Conservation (phyloP, 2,888 invertebrate genomes). For the Hyppa rectilinea region DNA sequence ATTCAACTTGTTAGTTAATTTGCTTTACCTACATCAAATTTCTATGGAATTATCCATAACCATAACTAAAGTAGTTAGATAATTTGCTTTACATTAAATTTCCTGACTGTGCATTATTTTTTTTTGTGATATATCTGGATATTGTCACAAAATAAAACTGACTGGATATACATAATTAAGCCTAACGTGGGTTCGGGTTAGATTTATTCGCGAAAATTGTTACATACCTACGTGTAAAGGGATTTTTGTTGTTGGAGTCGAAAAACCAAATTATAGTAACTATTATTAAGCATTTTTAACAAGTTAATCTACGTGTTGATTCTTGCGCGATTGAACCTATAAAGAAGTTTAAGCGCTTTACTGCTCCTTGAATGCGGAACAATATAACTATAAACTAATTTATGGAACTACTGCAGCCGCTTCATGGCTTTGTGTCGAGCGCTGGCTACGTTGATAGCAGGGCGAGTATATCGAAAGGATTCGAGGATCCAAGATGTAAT, state of each 20-base stretch:
- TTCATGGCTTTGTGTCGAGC: background rate
- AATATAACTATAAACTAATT: slow-evolving; percentile 51
- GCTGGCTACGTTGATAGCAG: background rate
- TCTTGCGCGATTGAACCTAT: slow-evolving; percentile 40
- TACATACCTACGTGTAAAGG: background rate
- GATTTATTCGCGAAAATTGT: background rate
- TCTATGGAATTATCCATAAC: no score
- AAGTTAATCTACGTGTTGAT: slow-evolving; percentile 18
- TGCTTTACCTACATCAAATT: background rate
- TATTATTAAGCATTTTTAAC: background rate
- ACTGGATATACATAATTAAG: background rate
- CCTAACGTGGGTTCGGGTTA: background rate
- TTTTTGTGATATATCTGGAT: background rate
- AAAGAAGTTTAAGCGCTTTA: slow-evolving; percentile 41
- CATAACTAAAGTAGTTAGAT: no score
- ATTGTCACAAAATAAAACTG: background rate
- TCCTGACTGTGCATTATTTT: background rate
- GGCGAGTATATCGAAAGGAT: no score
- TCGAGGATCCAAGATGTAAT: background rate
- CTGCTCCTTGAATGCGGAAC: slow-evolving; percentile 35
- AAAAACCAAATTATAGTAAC: background rate
- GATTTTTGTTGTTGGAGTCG: background rate
- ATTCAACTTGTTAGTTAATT: no score
- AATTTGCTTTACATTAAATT: background rate
- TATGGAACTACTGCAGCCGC: slow-evolving; percentile 16